Evolutionary conservation across 2,797 vertebrate genomes (phyloP).

Genomic region (Etheostoma nigrum): DNA sequence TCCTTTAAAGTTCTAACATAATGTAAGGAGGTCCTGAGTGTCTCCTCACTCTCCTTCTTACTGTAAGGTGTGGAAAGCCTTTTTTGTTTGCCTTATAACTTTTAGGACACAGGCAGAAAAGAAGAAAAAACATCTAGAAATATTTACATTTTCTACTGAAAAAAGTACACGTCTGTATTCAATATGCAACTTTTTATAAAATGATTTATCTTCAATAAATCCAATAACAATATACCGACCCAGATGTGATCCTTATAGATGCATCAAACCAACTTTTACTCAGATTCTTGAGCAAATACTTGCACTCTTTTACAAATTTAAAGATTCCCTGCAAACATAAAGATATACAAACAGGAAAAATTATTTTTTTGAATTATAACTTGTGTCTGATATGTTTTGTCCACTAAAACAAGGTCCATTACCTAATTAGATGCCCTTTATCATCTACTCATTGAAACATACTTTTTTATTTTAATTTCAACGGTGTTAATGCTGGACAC

Average conservation of each 20-base stretch:
- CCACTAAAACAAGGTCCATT: background rate
- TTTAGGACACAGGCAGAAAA: background rate
- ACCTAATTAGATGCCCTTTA: no score
- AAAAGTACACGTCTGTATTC: constrained; percentile 15
- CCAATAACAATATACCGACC: background rate
- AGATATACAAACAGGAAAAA: background rate
- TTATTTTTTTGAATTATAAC: background rate
- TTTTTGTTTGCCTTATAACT: background rate
- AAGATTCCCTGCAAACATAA: background rate
- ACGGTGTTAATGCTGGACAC: background rate
- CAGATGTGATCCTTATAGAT: background rate
- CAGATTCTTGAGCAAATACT: background rate
- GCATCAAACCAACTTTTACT: background rate
- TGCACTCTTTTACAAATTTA: background rate
- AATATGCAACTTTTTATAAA: constrained; percentile 27
- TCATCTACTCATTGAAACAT: background rate
- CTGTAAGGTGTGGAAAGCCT: background rate
- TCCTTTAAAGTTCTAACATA: background rate
- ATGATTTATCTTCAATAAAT: constrained; percentile 39
- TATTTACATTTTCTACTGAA: constrained; percentile 15
- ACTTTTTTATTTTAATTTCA: background rate
- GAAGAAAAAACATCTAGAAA: no score
- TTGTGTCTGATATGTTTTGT: no score
- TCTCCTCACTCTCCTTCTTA: background rate
- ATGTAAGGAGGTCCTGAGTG: background rate